A percentile compares a stretch with the other conserved stretches of the same genome.
Evolutionary conservation across 2,797 vertebrate genomes (phyloP).

Genomic region (Aulostomus chinensis): DNA sequence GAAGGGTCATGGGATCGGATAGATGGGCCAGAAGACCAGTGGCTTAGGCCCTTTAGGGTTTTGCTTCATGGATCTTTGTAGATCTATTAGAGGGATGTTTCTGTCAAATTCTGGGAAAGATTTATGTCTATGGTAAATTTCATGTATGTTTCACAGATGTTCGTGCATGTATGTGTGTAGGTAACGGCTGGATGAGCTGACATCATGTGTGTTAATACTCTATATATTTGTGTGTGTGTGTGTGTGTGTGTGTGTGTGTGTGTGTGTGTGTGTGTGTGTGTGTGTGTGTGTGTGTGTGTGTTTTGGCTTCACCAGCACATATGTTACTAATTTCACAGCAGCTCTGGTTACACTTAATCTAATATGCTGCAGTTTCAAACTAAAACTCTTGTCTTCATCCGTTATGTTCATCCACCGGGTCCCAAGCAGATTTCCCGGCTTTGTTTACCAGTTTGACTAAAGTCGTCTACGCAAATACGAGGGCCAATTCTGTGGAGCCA

Average conservation of each 20-base stretch:
- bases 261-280: background rate
- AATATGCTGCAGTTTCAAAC: constrained; percentile 28
- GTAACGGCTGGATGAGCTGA: constrained; percentile 16
- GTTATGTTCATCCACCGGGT: background rate
- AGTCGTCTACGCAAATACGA: constrained; percentile 28
- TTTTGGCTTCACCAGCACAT: constrained; percentile 56
- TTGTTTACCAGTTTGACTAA: constrained; percentile 14
- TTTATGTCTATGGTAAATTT: background rate
- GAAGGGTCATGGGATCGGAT: constrained; percentile 26
- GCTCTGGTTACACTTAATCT: constrained; percentile 41
- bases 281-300: constrained; percentile 20
- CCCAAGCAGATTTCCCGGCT: background rate
- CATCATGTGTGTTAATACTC: constrained; percentile 11
- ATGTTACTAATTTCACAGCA: constrained; percentile 68
- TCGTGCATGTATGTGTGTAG: constrained; percentile 8
- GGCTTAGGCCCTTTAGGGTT: no score
- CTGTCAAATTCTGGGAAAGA: background rate
- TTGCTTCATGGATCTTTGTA: no score
- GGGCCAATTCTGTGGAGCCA: constrained; percentile 17
- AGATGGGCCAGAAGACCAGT: background rate
- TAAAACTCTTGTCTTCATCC: constrained; percentile 7
- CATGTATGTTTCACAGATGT: constrained; percentile 6
- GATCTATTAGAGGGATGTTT: background rate
- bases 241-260: background rate
- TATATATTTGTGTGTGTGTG: background rate